Evolutionary conservation across 2,888 invertebrate genomes (phyloP), one percentile per base, ranked within the genome.

Genomic region (Euspilapteryx auroguttella): DNA sequence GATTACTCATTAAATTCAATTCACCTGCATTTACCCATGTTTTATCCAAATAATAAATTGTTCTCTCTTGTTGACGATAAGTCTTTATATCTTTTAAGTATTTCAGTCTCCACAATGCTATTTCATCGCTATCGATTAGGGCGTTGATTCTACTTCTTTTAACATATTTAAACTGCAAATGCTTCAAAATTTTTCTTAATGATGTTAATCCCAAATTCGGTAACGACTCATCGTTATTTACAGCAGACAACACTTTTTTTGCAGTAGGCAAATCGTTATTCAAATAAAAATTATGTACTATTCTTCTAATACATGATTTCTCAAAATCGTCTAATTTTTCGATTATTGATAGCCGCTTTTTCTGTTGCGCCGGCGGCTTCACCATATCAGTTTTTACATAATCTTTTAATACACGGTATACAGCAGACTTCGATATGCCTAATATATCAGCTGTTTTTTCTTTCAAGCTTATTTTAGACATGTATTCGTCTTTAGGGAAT

Each of bases 21-120:
- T n/a, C 17, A 32, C 35, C 38, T 25, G 35, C 34, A 28, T 36
- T 37, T 21, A 38, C 25, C 35, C 34, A 34, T 29, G 35, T 34
- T 34, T 32, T 27, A 30, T 30, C 30, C 27, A 30, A 27, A 24
- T 31, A 33, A 33, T 30, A 32, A 25, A 34, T 34, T 27, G 32
- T 32, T 27, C 36, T 28, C 25, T 30, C 15, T 29, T 34, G 26
- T 15, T 27, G 14, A 29, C 33, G 27, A 28, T 28, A 29, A 14
- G 25, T 25, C 21, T 14, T n/a, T 3, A 30, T 30, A 13, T 30
- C 29, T 8, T 20, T 32, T 33, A 17, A 27, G 15, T 31, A 31
- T n/a, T 24, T 27, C 4, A 28, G 23, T 14, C 24, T 21, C 31
- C 27, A 28, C 12, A 31, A 20, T 27, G 27, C 28, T 20, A 31